Evolutionary conservation across 2,113 vertebrate genomes (phyloP).

Genomic region (Ondatra zibethicus): DNA sequence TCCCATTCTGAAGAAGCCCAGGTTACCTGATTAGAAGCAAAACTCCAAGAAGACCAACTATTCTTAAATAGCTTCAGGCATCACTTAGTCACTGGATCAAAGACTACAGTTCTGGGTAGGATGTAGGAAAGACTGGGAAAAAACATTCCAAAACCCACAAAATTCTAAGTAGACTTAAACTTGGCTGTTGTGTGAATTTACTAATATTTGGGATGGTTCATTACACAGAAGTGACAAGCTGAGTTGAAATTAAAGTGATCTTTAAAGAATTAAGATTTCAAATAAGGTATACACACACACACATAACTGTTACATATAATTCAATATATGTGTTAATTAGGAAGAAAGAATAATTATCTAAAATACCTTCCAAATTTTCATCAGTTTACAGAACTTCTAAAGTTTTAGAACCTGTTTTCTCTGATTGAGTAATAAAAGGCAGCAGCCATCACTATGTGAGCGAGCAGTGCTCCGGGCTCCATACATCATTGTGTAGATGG

Average conservation of each 20-base stretch:
- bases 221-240: conserved; percentile 5
- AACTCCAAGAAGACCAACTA: not conserved
- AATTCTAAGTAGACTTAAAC: conserved; percentile 30
- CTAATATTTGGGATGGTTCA: not conserved
- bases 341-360: not conserved
- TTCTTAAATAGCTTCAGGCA: not conserved
- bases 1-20: not conserved
- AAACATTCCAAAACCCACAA: not conserved
- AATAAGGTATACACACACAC: not conserved
- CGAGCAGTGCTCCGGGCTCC: not conserved
- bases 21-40: not conserved
- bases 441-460: not conserved
- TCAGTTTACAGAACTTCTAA: conserved; percentile 1
- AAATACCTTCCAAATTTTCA: conserved; percentile 2
- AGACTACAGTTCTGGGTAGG: not conserved
- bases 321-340: not conserved
- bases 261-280: not conserved
- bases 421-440: not conserved
- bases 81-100: not conserved
- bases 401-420: not conserved
- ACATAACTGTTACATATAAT: not conserved
- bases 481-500: not conserved
- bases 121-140: not conserved
- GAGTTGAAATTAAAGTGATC: not conserved
- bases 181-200: not conserved